Base-by-base conservation (phyloP, 2,113 vertebrate species). In the Larimichthys crocea region DNA sequence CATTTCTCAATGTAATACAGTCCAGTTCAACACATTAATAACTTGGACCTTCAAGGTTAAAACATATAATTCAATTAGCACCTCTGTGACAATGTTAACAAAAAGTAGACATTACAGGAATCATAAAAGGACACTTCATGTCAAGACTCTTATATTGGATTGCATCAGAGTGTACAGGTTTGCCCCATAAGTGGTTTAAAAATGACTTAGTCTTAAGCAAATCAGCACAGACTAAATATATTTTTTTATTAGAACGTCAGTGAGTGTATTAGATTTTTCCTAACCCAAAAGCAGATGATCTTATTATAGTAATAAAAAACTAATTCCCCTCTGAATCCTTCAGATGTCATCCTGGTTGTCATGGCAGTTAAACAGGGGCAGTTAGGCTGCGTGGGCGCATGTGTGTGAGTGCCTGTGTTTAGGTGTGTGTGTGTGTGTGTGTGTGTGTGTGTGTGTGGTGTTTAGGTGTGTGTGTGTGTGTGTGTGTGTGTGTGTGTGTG, bases 301-400 rank as follows among this genome's bases (percentile, higher is more conserved):
- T 70, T 56, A 69, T 85, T 71, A 76, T 67, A 65, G 35, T 60
- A 62, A 80, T 64, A 53, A 64, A 79, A 24, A 85, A 80, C 56
- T 24, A 69, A 76, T 60, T 85, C 72, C 79, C 72, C 40, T 1
- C 24, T 56, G 20, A 72, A 69, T 60, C 53, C 48, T 3, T 79
- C n/a, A 61, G 65, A 89, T 77, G 86, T 87, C 83, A 79, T 66
- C 57, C 40, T 29, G 44, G 91, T 91, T 92, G 77, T 80, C 76
- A 92, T 88, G 76, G 66, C 48, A 74, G 46, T 87, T 86, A 86
- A 87, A 88, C 49, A 29, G 49, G 9, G 79, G 48, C 24, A 72
- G 40, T 62, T 35, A 29, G 63, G 62, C 24, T 35, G 44, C 4
- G 14, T 31, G 24, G 12, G 26, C 59, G 42, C 53, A 16, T 49